Evolutionary conservation across 2,113 vertebrate genomes (phyloP), one percentile per base, ranked within the genome.

Genomic region (Carassius auratus): DNA sequence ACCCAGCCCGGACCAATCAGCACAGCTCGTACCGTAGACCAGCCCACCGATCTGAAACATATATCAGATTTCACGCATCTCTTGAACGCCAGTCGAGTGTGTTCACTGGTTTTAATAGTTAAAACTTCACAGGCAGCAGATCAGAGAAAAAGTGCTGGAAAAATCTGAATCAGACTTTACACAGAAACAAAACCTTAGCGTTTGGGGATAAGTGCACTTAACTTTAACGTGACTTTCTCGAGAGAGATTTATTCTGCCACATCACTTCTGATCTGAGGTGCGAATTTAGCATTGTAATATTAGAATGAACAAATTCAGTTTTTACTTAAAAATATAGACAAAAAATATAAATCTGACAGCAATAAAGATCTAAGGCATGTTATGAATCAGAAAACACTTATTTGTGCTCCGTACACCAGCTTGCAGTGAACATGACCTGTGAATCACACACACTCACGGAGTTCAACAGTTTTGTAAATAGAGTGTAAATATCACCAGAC

Each of bases 401-500:
- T 55, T 21, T 80, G 59, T 75, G 21, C 81, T 89, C 76, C n/a
- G 71, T 64, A 90, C 45, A 89, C 85, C 87, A 69, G 59, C 86
- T 87, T 74, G 77, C 77, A 77, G 83, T 89, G 33, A 82, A 88
- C 79, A 77, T 89, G 90, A 91, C 91, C 87, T 91, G 89, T 92
- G 89, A 89, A 89, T 84, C 61, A 83, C 55, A 74, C 85, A 87
- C 87, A 88, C 86, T 26, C 86, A 87, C 50, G 78, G 10, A 88
- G 33, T 86, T 88, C 69, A 61, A 50, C 48, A 21, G 61, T 12
- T 88, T 83, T 95, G 95, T 95, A 95, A 93, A 95, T 95, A 95
- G 90, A 89, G 81, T 94, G 94, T 95, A 94, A 71, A 95, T 95
- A 95, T 89, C 92, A 89, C 92, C 93, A 93, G 91, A 93, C 94